Evolutionary conservation across 2,113 vertebrate genomes (phyloP).

Genomic region (Macroglossus sobrinus): DNA sequence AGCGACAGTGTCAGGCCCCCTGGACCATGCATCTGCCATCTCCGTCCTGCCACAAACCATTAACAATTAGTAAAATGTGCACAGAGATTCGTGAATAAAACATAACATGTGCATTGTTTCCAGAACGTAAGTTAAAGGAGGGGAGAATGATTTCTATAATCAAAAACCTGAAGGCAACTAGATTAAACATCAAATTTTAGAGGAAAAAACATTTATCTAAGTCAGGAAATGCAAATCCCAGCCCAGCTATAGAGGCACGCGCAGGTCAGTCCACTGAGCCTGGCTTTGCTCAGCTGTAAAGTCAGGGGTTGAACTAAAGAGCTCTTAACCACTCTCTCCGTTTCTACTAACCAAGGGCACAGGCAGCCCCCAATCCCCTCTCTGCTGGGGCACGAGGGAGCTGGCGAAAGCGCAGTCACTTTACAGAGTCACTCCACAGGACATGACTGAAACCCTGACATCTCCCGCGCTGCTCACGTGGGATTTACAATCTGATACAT

Average conservation of each 20-base stretch:
- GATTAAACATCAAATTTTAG: not conserved
- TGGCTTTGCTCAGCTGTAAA: not conserved
- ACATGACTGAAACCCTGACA: accelerated
- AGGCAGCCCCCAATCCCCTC: not conserved
- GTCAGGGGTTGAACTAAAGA: not conserved
- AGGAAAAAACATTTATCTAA: not conserved
- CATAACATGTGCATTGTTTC: not conserved
- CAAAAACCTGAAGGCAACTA: not conserved
- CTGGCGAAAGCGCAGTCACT: not conserved
- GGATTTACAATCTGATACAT: not conserved
- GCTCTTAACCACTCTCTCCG: not conserved
- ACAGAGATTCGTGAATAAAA: not conserved
- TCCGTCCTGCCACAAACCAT: not conserved
- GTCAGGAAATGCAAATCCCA: not conserved
- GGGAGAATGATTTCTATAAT: not conserved
- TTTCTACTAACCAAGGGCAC: not conserved
- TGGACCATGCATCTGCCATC: not conserved
- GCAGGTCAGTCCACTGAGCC: not conserved
- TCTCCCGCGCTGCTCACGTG: accelerated
- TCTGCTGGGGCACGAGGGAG: not conserved
- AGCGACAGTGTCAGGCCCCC: not conserved
- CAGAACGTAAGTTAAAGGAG: not conserved
- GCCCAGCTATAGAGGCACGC: not conserved
- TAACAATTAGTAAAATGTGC: not conserved
- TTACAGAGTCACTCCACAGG: not conserved